Percentiles rank a stretch among this genome's conserved stretches.
Evolutionary conservation across 1,140 invertebrate genomes (phyloP).

Genomic region (Caenorhabditis latens): DNA sequence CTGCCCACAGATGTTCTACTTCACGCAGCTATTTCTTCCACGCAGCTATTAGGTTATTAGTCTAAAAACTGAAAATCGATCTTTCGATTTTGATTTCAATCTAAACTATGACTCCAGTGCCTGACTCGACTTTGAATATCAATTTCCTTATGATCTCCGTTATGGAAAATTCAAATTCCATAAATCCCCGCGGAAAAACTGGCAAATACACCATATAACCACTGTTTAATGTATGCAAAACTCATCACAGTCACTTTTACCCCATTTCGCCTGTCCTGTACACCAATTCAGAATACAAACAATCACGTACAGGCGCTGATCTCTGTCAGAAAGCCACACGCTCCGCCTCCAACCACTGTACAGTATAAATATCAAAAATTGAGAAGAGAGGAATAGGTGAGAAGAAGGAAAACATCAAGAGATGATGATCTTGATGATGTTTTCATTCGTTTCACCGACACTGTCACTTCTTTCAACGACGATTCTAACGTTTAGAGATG

Average conservation of each 20-base stretch:
- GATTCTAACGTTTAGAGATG: slow-evolving; percentile 33
- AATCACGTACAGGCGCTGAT: not conserved
- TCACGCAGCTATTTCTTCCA: too few species aligned
- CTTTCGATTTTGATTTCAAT: slow-evolving; percentile 6
- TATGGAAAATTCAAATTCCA: slow-evolving; percentile 17
- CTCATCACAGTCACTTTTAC: slow-evolving; percentile 6
- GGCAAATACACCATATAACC: not conserved
- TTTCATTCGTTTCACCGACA: slow-evolving; percentile 49
- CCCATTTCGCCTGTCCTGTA: not conserved
- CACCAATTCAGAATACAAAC: not conserved
- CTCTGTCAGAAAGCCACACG: slow-evolving; percentile 8
- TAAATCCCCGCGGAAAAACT: not conserved
- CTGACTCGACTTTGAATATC: not conserved
- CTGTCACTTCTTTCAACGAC: slow-evolving; percentile 29
- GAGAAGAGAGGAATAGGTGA: not conserved
- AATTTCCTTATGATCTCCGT: slow-evolving; percentile 16
- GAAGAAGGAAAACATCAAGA: slow-evolving; percentile 27
- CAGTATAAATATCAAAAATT: slow-evolving; percentile 38
- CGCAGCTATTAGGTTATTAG: too few species aligned
- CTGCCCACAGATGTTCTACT: too few species aligned
- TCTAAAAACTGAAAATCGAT: not conserved
- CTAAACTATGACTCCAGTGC: not conserved
- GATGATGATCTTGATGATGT: slow-evolving; percentile 41
- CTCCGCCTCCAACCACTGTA: slow-evolving; percentile 41
- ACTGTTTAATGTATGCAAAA: slow-evolving; percentile 35